Evolutionary conservation across 2,888 invertebrate genomes (phyloP).

Genomic region (Caenorhabditis uteleia): DNA sequence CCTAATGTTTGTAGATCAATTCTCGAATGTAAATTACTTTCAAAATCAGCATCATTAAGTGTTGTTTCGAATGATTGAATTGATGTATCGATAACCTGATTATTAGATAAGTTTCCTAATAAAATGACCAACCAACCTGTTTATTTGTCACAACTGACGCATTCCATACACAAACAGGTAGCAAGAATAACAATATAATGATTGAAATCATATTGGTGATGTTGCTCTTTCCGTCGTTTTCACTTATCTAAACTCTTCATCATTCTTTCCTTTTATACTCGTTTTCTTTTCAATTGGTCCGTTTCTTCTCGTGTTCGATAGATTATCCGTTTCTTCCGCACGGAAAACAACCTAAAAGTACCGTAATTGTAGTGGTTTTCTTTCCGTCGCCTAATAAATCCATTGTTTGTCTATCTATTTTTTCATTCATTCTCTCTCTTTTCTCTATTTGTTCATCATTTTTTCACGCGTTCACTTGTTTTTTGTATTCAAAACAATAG

Average conservation of each 20-base stretch:
- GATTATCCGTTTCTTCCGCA: constrained; percentile 35
- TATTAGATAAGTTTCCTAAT: no score
- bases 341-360: no score
- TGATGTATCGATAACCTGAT: constrained; percentile 39
- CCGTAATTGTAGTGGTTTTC: no score
- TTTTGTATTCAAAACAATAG: no score
- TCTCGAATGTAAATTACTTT: constrained; percentile 22
- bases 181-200: not conserved
- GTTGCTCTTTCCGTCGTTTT: not conserved
- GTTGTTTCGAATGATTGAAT: constrained; percentile 36
- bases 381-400: no score
- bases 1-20: constrained; percentile 31
- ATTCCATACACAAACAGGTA: not conserved
- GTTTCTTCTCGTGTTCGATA: constrained; percentile 25
- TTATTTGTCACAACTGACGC: constrained; percentile 18
- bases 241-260: not conserved
- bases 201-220: not conserved
- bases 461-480: no score
- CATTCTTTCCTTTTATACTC: constrained; percentile 4
- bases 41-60: constrained; percentile 43
- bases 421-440: no score
- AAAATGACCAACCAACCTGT: constrained; percentile 9
- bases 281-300: not conserved
- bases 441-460: no score
- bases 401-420: no score